These are phyloP conservation scores for Sturnus vulgaris DNA, from an alignment of 2,113 vertebrate genomes.

Conservation along the genomic window DNA sequence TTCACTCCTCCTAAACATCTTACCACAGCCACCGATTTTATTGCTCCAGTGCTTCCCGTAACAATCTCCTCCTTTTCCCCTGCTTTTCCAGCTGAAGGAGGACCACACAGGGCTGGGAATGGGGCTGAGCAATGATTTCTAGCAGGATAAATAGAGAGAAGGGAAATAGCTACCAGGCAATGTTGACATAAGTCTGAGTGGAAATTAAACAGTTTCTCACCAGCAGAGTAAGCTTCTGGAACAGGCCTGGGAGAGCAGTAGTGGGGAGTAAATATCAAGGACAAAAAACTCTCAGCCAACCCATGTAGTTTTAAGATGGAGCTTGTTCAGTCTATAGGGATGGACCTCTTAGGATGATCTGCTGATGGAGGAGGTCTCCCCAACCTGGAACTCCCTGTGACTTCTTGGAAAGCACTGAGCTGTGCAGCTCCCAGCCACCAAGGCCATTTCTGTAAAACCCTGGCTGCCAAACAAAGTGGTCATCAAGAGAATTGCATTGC, in stretches of 20 bases:
- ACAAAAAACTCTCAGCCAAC: neutral
- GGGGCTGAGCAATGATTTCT: conserved; percentile 1
- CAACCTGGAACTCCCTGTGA: neutral
- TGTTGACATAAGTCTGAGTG: conserved; percentile 50
- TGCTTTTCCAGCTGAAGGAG: conserved; percentile 3
- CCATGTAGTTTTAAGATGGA: neutral
- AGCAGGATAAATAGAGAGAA: conserved; percentile 29
- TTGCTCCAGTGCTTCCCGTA: neutral
- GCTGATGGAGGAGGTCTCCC: neutral
- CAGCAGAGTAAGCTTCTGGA: conserved; percentile 12
- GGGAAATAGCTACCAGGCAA: conserved; percentile 15
- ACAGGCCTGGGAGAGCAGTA: neutral
- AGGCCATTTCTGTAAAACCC: neutral
- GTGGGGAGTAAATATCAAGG: neutral
- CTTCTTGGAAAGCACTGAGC: neutral
- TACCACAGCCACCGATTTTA: neutral
- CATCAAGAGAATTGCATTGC: neutral
- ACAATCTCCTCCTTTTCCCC: neutral
- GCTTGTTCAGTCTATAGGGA: neutral
- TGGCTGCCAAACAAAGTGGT: neutral
- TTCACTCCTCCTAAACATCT: neutral
- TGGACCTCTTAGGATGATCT: neutral
- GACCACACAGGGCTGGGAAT: conserved; percentile 44
- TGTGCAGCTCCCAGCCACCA: neutral
- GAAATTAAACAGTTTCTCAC: conserved; percentile 43